Evolutionary conservation across 2,888 invertebrate genomes (phyloP).

Genomic region (Ellobium chinense): DNA sequence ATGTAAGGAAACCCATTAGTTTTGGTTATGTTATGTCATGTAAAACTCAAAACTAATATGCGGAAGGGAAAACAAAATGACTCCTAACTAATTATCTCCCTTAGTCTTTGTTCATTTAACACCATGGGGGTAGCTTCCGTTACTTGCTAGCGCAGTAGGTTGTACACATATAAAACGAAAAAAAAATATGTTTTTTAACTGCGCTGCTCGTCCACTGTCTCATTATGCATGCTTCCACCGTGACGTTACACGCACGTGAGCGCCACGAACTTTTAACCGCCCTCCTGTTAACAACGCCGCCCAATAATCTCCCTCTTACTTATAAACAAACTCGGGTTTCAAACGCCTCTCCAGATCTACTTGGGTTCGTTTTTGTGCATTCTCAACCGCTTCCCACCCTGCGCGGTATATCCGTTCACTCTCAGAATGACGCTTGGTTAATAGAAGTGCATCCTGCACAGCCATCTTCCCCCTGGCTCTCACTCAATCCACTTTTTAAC

Average conservation of each 20-base stretch:
- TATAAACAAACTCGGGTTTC: background rate
- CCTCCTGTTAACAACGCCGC: background rate
- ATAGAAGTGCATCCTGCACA: no score
- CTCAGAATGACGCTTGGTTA: background rate
- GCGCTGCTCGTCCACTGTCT: background rate
- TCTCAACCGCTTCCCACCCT: background rate
- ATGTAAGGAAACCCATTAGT: background rate
- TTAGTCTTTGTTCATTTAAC: no score
- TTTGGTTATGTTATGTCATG: no score
- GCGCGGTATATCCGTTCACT: background rate
- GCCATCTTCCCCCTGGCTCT: no score
- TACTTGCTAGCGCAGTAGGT: no score
- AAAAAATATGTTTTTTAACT: no score
- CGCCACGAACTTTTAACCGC: constrained; percentile 7
- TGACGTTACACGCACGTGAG: constrained; percentile 1
- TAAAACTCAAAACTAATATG: no score
- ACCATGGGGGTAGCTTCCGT: no score
- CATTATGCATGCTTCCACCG: background rate
- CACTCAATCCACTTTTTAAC: no score
- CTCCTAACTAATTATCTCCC: background rate
- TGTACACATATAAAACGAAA: no score
- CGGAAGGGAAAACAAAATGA: background rate
- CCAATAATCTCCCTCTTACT: background rate
- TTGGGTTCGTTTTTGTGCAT: background rate
- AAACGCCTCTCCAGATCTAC: no score